These are phyloP conservation scores for Epirrhoe alternata DNA, from an alignment of 2,888 invertebrate genomes.

Conservation along the genomic window DNA sequence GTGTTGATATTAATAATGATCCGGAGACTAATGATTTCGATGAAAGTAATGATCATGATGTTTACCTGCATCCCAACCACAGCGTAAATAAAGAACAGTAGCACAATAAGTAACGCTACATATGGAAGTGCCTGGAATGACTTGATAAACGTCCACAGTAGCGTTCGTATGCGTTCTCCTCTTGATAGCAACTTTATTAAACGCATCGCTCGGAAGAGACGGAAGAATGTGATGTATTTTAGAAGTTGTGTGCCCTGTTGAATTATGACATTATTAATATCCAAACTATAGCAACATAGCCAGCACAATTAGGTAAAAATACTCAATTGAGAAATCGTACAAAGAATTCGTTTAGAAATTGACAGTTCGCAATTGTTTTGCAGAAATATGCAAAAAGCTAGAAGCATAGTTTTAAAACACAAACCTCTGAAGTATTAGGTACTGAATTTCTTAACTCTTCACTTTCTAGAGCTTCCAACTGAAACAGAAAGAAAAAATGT, in stretches of 20 bases:
- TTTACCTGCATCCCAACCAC: conserved; percentile 99
- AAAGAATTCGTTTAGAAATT: too few species aligned
- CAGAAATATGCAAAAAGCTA: too few species aligned
- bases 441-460: conserved; percentile 4
- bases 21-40: too few species aligned
- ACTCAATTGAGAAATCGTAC: too few species aligned
- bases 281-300: too few species aligned
- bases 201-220: conserved; percentile 95
- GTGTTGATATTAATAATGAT: too few species aligned
- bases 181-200: conserved; percentile 97
- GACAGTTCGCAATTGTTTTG: too few species aligned
- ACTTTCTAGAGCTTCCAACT: not conserved
- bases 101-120: conserved; percentile 98
- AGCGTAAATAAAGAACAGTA: conserved; percentile 99
- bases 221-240: conserved; percentile 98
- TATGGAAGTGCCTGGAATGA: conserved; percentile 99
- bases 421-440: too few species aligned
- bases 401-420: too few species aligned
- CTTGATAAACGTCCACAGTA: conserved; percentile 99
- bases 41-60: not conserved
- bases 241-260: conserved; percentile 54
- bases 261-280: not conserved
- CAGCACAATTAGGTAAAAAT: too few species aligned
- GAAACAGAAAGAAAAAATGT: conserved; percentile 40
- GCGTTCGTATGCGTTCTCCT: conserved; percentile 98